Evolutionary conservation across 2,888 invertebrate species (phyloP).

Genomic region (Luperina testacea): DNA sequence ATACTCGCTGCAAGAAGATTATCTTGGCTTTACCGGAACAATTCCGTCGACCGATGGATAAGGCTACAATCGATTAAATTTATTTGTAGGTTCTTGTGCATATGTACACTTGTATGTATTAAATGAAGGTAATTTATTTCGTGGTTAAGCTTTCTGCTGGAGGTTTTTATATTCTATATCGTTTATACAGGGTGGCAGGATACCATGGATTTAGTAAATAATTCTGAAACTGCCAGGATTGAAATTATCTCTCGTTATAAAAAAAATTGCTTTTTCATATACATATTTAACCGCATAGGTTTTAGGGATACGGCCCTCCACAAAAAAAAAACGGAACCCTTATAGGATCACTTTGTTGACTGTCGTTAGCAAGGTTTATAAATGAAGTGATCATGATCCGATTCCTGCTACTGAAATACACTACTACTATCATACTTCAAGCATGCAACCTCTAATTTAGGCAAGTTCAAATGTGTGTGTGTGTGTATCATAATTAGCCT

Average conservation of each 20-base stretch:
- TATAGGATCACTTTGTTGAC: too few relatives aligned
- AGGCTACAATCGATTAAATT: constrained; percentile 80
- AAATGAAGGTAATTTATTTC: constrained; percentile 52
- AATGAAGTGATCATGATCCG: background rate
- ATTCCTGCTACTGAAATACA: background rate
- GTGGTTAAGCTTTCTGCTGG: constrained; percentile 21
- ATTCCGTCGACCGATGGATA: constrained; percentile 80
- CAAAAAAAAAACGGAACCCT: too few relatives aligned
- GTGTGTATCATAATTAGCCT: too few relatives aligned
- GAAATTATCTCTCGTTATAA: too few relatives aligned
- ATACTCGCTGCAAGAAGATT: constrained; percentile 80
- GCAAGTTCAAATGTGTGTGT: too few relatives aligned
- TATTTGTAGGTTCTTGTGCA: constrained; percentile 40
- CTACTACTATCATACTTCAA: background rate
- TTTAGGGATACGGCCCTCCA: too few relatives aligned
- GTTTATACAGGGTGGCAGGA: too few relatives aligned
- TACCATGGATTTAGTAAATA: too few relatives aligned
- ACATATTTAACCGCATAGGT: too few relatives aligned
- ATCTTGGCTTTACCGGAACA: constrained; percentile 83
- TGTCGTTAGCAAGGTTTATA: background rate
- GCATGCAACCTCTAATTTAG: background rate
- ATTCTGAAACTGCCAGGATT: too few relatives aligned
- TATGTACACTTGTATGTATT: constrained; percentile 50
- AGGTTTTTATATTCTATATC: background rate
- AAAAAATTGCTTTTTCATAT: too few relatives aligned